Evolutionary conservation across 1,140 invertebrate species (phyloP).

Genomic region (Drosophila albomicans): DNA sequence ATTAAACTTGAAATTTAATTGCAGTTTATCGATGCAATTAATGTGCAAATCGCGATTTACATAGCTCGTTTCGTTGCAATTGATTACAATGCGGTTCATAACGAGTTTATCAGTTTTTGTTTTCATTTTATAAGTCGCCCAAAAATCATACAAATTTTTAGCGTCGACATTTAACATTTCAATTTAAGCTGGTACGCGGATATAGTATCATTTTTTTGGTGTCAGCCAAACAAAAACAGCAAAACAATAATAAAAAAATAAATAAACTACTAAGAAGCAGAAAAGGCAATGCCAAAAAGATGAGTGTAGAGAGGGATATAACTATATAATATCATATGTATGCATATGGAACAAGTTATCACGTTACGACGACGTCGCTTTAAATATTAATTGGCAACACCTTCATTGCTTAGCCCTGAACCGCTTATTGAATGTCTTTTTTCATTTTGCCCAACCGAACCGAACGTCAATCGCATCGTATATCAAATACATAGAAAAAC

Average conservation of each 20-base stretch:
- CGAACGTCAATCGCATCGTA: constrained; percentile 36
- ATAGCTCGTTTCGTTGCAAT: background rate
- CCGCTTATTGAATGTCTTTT: constrained; percentile 75
- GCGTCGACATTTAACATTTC: constrained; percentile 56
- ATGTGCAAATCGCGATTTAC: background rate
- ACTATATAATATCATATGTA: constrained; percentile 14
- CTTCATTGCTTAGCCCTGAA: constrained; percentile 74
- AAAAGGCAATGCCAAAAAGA: constrained; percentile 8
- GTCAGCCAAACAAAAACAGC: constrained; percentile 47
- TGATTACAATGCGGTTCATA: background rate
- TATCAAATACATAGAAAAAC: constrained; percentile 10
- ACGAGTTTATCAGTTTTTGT: constrained; percentile 12
- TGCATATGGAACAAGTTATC: constrained; percentile 78
- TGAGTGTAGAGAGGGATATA: background rate
- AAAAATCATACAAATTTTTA: constrained; percentile 49
- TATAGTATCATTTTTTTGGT: constrained; percentile 41
- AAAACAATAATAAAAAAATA: constrained; percentile 36
- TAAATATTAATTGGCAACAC: constrained; percentile 80
- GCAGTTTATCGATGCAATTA: background rate
- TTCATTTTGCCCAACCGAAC: constrained; percentile 20
- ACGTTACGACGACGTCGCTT: constrained; percentile 56
- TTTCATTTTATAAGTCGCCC: constrained; percentile 28
- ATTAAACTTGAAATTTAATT: background rate
- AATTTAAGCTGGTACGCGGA: constrained; percentile 11
- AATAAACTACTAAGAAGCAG: constrained; percentile 1